Evolutionary conservation across 1,140 invertebrate genomes (phyloP), one percentile per base, ranked within the genome.

Genomic region (Conus betulinus): DNA sequence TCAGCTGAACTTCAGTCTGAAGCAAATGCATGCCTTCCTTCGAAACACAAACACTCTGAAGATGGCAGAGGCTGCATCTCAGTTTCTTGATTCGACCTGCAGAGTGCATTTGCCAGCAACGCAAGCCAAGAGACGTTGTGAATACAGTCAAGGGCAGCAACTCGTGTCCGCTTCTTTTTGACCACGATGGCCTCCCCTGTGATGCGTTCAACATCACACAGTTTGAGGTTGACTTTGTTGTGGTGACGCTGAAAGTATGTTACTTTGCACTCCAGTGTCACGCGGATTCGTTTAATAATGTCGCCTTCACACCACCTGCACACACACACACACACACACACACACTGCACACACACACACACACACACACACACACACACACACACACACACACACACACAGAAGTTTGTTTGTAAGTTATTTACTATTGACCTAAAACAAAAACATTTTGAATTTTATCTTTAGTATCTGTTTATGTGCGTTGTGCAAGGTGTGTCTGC

Each of bases 241-340:
- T 96, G 96, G 83, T 96, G 95, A 83, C 96, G 96, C 92, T 97
- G 97, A 96, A 96, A 89, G 76, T 92, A 97, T 90, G 97, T 96
- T 20, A 97, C 96, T 94, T 97, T 97, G 93, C 97, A 97, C 53
- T 96, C 95, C 51, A 97, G 95, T 71, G 95, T 96, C 67, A 97
- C 96, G 89, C 96, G 96, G 0, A 97, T 96, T 90, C 95, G 96
- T 95, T 97, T 97, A 88, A 96, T 96, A 87, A 97, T 96, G 27
- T 92, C 91, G 55, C 93, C 93, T 57, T 95, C 94, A 71, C 51
- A 93, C 92, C 53, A 93, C 91, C 74, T 95, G 92, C 84, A 90
- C 91, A 91, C 76, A 39, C 39, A 39, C 39, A 39, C 39, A 39
- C 39, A 39, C 39, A 39, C 39, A 39, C 39, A 39, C 39, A 39